phyloP scores from a whole-genome alignment of 2,113 vertebrate genomes.

The Pristiophorus japonicus region DNA sequence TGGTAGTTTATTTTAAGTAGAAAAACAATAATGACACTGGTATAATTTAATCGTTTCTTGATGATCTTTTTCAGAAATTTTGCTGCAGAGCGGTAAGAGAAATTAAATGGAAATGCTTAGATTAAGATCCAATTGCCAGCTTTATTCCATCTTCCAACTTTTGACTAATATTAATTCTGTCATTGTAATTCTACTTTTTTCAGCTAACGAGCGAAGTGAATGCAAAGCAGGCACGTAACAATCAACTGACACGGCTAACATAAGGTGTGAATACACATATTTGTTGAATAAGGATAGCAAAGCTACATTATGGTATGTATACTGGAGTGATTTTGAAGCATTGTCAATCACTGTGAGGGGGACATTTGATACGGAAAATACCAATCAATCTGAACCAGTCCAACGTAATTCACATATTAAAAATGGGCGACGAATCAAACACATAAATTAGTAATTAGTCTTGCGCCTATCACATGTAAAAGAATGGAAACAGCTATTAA shows the following conservation, averaged over 20 bases:
- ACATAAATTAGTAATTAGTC: background rate
- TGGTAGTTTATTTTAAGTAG: background rate
- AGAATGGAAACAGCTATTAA: too few relatives aligned
- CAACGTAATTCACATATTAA: background rate
- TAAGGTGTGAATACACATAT: background rate
- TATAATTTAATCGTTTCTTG: background rate
- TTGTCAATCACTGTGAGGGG: background rate
- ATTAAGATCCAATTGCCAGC: background rate
- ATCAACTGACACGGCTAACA: background rate
- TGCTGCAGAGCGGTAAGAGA: background rate
- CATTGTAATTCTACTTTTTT: background rate
- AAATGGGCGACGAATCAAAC: background rate
- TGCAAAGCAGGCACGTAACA: background rate
- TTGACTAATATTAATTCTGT: background rate
- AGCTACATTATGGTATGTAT: background rate
- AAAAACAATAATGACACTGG: background rate
- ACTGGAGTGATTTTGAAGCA: background rate
- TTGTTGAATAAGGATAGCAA: background rate
- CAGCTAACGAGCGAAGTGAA: background rate
- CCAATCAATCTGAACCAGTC: background rate
- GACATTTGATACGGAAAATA: background rate
- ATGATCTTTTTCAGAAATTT: background rate
- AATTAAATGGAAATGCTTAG: background rate
- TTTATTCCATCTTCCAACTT: background rate
- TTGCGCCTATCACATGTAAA: background rate